Evolutionary conservation across 2,797 vertebrate species (phyloP).

Genomic region (Sternarchorhynchus goeldii): DNA sequence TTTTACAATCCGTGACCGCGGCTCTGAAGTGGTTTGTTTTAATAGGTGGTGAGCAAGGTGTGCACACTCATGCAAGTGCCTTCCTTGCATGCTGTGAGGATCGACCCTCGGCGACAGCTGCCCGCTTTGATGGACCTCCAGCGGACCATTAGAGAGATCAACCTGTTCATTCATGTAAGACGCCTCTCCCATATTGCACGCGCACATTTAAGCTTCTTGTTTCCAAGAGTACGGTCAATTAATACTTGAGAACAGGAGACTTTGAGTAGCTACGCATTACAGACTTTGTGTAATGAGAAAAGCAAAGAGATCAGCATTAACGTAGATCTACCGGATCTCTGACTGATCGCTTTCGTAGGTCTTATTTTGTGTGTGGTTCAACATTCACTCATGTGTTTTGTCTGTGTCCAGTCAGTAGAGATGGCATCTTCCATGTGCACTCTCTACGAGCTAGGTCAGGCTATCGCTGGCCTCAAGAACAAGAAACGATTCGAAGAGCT

Average conservation of each 20-base stretch:
- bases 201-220: background rate
- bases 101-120: slow-evolving; percentile 54
- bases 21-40: slow-evolving; percentile 13
- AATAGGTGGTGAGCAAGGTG: slow-evolving; percentile 68
- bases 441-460: slow-evolving; percentile 76
- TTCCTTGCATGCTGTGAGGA: slow-evolving; percentile 50
- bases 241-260: background rate
- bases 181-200: no score
- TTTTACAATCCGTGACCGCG: background rate
- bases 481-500: slow-evolving; percentile 79
- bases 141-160: slow-evolving; percentile 72
- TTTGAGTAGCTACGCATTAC: background rate
- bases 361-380: background rate
- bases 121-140: slow-evolving; percentile 71
- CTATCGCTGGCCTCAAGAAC: slow-evolving; percentile 75
- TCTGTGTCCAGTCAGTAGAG: slow-evolving; percentile 65
- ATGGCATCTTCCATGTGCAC: slow-evolving; percentile 69
- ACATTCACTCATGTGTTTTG: background rate
- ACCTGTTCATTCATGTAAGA: slow-evolving; percentile 76
- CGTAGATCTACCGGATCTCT: background rate
- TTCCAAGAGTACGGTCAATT: background rate
- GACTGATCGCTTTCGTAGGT: background rate
- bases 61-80: slow-evolving; percentile 67
- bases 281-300: no score
- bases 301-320: no score